Percentiles rank a stretch among this genome's conserved stretches.
phyloP scores from a whole-genome alignment of 2,113 vertebrate genomes.

The Camarhynchus parvulus region DNA sequence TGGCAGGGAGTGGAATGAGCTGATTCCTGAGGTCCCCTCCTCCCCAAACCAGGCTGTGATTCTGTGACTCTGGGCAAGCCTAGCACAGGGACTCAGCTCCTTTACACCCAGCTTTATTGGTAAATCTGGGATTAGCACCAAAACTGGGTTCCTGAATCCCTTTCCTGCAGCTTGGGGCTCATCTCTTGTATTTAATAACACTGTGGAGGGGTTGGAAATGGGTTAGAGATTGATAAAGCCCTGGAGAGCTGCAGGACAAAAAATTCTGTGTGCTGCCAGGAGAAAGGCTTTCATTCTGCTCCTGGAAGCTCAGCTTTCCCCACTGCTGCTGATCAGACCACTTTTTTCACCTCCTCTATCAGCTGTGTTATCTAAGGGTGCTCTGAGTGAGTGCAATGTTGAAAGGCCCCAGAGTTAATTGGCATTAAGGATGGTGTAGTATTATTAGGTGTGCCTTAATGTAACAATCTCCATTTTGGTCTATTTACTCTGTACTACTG shows the following conservation, averaged over 20 bases:
- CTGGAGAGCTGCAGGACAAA: background rate
- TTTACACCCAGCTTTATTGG: background rate
- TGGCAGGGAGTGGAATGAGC: accelerated
- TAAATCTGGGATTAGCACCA: background rate
- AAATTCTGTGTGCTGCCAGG: background rate
- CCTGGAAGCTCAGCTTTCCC: background rate
- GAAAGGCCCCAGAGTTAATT: constrained; percentile 33
- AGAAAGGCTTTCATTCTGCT: accelerated
- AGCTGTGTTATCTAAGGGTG: constrained; percentile 6
- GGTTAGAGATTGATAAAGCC: background rate
- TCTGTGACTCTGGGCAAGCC: background rate
- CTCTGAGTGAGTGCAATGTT: background rate
- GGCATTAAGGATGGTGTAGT: background rate
- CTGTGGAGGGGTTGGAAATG: accelerated
- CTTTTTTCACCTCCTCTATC: background rate
- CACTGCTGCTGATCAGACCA: background rate
- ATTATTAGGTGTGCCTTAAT: constrained; percentile 52
- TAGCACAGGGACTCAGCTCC: background rate
- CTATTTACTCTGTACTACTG: constrained; percentile 34
- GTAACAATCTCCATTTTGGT: background rate
- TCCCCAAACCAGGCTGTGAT: background rate
- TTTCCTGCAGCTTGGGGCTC: background rate
- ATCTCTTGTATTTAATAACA: background rate
- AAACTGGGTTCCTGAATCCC: background rate
- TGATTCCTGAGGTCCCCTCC: background rate